Base-by-base conservation (phyloP, 2,113 vertebrate genomes). In the Maccullochella peelii region DNA sequence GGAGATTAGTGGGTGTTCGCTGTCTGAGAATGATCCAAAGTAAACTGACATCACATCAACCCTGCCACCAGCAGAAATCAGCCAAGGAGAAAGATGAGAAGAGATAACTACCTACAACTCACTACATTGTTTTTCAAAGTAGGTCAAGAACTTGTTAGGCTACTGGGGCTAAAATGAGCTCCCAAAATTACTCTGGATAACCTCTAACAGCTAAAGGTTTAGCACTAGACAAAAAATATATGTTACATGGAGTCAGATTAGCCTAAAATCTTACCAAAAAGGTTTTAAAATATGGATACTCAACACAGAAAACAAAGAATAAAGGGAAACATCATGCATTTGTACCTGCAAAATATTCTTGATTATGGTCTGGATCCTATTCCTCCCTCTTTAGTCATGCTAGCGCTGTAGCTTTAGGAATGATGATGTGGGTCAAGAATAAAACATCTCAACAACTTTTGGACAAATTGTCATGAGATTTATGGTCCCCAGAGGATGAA, bases 11-110 rank as follows among this genome's bases (percentile, higher is more conserved):
- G 67, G 57, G 50, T 87, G 80, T 86, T 90, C 63, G 23, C 82
- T 75, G 73, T 87, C 50, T 79, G 83, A 86, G 84, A 82, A 75
- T 59, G 77, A 92, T 88, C 89, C 85, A 80, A 92, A 86, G 81
- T 83, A 86, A 91, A 84, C 77, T 87, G 90, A 89, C 90, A 90
- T 91, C 81, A 82, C 67, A 88, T 71, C 83, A 85, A 68, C 78
- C 82, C 70, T 76, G 65, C 83, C 85, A 85, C 74, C 83, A 83
- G 86, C 80, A 72, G 70, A 85, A 85, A 88, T 83, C 82, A 83
- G 55, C 76, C 9, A n/a, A 76, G 84, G 58, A 74, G 82, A 80
- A 70, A 82, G 89, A 92, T 83, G 77, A 90, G 84, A 89, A 33
- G 52, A 78, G 84, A 94, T 88, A 91, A 90, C 82, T 84, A 86